Evolutionary conservation across 2,113 vertebrate genomes (phyloP).

Genomic region (Percopsis transmontana): DNA sequence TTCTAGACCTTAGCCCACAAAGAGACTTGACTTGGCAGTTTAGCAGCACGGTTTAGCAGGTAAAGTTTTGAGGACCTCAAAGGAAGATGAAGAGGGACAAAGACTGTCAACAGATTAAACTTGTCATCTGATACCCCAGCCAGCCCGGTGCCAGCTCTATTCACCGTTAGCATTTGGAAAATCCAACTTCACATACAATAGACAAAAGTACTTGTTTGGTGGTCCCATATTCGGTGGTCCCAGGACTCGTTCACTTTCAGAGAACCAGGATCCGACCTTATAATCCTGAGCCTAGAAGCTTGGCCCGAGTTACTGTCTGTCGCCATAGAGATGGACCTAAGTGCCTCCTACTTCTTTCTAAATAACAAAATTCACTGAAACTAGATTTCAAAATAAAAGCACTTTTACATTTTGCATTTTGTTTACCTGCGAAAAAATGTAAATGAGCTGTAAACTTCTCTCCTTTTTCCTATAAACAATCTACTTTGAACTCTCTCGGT

Average conservation of each 20-base stretch:
- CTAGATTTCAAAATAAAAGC: conserved; percentile 70
- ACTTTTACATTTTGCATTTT: conserved; percentile 77
- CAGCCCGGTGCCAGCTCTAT: neutral
- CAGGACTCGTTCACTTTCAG: conserved; percentile 4
- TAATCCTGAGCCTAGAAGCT: conserved; percentile 19
- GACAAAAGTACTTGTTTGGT: neutral
- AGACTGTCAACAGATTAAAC: neutral
- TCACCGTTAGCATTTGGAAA: conserved; percentile 14
- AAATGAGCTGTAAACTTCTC: conserved; percentile 53
- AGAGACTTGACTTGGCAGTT: neutral
- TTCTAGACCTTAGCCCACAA: neutral
- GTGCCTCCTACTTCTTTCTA: conserved; percentile 78
- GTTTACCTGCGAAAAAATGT: conserved; percentile 69
- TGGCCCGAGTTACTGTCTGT: conserved; percentile 40
- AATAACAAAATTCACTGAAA: conserved; percentile 51
- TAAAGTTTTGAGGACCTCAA: neutral
- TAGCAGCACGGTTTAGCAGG: neutral
- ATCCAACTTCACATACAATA: neutral
- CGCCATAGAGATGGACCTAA: conserved; percentile 71
- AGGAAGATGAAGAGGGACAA: conserved; percentile 1
- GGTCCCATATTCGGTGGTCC: neutral
- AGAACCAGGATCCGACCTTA: conserved; percentile 23
- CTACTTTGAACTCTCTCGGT: conserved; percentile 47
- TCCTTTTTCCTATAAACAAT: conserved; percentile 57
- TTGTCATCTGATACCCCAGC: conserved; percentile 3